Evolutionary conservation across 2,888 invertebrate species (phyloP).

Genomic region (Tenthredo notha): DNA sequence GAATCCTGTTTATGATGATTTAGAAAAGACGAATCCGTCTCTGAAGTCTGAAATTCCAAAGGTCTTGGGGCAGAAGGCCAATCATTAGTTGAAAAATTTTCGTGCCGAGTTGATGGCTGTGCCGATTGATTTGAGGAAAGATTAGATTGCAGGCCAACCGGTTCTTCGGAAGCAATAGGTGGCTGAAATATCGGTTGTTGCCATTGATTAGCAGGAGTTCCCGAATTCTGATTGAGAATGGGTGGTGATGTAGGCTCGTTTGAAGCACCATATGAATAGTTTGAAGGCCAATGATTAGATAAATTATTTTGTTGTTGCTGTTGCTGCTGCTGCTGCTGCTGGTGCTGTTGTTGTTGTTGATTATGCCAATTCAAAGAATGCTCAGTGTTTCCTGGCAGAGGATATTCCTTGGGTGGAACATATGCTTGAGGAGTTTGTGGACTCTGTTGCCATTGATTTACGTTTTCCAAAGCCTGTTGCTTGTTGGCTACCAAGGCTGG

Average conservation of each 20-base stretch:
- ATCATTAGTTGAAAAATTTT: constrained; percentile 54
- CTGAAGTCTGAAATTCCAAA: constrained; percentile 52
- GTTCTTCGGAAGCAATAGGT: constrained; percentile 60
- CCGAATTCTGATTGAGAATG: constrained; percentile 63
- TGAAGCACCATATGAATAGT: constrained; percentile 19
- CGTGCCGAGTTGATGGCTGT: constrained; percentile 58
- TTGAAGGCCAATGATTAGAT: constrained; percentile 63
- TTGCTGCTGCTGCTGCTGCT: constrained; percentile 58
- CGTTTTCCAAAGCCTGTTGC: constrained; percentile 62
- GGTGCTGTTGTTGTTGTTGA: constrained; percentile 54
- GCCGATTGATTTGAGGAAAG: constrained; percentile 12
- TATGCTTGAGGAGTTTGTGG: constrained; percentile 59
- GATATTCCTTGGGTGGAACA: constrained; percentile 57
- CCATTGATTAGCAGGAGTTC: constrained; percentile 58
- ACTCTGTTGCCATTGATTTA: constrained; percentile 62
- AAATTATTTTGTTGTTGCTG: constrained; percentile 56
- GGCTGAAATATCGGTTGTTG: constrained; percentile 58
- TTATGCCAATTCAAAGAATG: constrained; percentile 63
- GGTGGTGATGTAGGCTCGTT: constrained; percentile 7
- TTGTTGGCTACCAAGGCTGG: constrained; percentile 60
- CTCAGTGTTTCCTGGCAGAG: constrained; percentile 56
- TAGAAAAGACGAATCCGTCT: constrained; percentile 55
- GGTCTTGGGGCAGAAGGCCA: constrained; percentile 58
- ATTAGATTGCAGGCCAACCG: constrained; percentile 43
- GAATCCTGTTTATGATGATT: constrained; percentile 60